Percentiles rank a stretch among this genome's conserved stretches.
phyloP scores from a whole-genome alignment of 2,797 vertebrate genomes.

The Paedocypris micromegethes region DNA sequence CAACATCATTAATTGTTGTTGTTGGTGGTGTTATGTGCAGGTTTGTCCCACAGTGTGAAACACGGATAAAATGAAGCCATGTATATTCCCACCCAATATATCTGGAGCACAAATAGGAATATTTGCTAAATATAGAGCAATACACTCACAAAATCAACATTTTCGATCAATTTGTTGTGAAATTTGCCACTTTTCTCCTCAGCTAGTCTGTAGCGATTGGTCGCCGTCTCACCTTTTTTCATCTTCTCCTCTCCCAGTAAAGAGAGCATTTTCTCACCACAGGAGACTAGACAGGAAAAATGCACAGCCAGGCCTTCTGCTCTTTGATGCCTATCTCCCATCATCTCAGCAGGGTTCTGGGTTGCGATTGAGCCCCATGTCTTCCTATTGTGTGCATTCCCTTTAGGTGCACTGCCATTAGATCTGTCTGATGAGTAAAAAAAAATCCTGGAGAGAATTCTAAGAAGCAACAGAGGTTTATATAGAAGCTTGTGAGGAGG shows the following conservation, averaged over 20 bases:
- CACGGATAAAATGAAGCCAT: too few species aligned
- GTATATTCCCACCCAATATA: too few species aligned
- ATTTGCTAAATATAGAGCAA: too few species aligned
- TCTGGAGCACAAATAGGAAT: too few species aligned
- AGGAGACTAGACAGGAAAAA: constrained; percentile 4
- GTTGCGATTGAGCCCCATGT: neutral
- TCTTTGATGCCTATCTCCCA: constrained; percentile 24
- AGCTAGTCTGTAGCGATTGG: constrained; percentile 5
- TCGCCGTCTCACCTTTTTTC: constrained; percentile 6
- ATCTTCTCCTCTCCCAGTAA: constrained; percentile 12
- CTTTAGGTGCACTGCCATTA: constrained; percentile 14
- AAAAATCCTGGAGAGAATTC: constrained; percentile 3
- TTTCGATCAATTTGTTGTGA: neutral
- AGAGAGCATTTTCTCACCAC: constrained; percentile 28
- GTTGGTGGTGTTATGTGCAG: too few species aligned
- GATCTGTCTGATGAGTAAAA: constrained; percentile 21
- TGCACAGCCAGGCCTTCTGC: constrained; percentile 13
- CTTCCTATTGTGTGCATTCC: constrained; percentile 14
- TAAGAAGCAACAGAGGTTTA: constrained; percentile 19
- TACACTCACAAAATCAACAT: neutral
- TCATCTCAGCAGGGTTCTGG: constrained; percentile 30
- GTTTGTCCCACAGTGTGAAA: too few species aligned
- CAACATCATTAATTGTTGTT: too few species aligned
- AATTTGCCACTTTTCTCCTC: constrained; percentile 20
- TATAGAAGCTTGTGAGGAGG: constrained; percentile 1